These are phyloP conservation scores for Agonum fuliginosum DNA, from an alignment of 2,888 invertebrate genomes.

Conservation along the genomic window DNA sequence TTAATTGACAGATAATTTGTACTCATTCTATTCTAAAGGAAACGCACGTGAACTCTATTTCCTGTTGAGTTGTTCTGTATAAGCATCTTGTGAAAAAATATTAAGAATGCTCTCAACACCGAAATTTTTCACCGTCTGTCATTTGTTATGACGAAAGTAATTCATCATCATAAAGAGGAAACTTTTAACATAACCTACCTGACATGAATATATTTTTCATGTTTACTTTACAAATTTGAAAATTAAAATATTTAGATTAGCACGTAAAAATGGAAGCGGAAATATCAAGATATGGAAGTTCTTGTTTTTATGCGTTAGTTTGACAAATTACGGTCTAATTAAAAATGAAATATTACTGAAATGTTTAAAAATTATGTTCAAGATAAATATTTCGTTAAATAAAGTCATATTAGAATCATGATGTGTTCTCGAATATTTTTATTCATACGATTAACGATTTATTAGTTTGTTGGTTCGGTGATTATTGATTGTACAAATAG, in stretches of 20 bases:
- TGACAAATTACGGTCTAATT: no score
- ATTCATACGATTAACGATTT: no score
- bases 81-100: not conserved
- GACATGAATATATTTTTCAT: not conserved
- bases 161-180: not conserved
- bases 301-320: no score
- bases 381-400: no score
- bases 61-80: not conserved
- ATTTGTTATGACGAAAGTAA: not conserved
- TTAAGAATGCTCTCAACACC: not conserved
- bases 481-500: not conserved
- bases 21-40: constrained; percentile 14
- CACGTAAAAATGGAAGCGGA: no score
- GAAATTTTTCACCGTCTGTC: not conserved
- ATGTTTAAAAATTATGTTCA: no score
- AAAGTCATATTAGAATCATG: no score
- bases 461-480: no score
- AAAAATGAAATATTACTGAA: no score
- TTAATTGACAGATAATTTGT: constrained; percentile 36
- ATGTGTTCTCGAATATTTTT: no score
- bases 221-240: not conserved
- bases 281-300: no score
- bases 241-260: not conserved
- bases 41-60: not conserved
- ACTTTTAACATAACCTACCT: not conserved